Evolutionary conservation across 2,113 vertebrate species (phyloP), one percentile per base, ranked within the genome.

Genomic region (Tilapia sparmanii): DNA sequence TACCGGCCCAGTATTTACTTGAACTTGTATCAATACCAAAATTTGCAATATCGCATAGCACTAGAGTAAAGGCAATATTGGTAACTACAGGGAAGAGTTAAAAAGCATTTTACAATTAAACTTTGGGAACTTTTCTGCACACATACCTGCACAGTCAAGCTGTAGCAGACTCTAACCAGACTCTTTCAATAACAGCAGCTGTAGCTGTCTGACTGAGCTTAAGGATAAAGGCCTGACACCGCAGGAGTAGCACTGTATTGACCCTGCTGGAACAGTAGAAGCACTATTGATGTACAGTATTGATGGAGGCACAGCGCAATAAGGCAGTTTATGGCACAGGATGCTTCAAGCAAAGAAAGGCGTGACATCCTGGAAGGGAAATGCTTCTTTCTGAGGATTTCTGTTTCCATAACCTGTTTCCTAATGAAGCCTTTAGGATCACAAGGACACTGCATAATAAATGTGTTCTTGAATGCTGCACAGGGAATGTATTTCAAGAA

Each of bases 241-340:
- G 18, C 40, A 8, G 68, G 79, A 38, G 53, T 9, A 50, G 83
- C 79, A 50, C 45, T 5, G 13, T 40, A 91, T 90, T 47, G 80
- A 95, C 85, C 42, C 50, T 87, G 79, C 82, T 40, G 31, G 52
- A 86, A 71, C 61, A 91, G 57, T 19, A 54, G 57, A 81, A 84
- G 83, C 45, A 29, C 81, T 85, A 90, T 91, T 2, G 83, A 93
- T 40, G 12, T 12, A 19, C 76, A 66, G 84, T 87, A 89, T 90
- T 18, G 29, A 94, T 79, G 29, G 52, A 92, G 78, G 84, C 63
- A 1, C 82, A 81, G 88, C 82, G 8, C 50, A 59, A 52, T 16
- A 50, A 2, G 12, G 82, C 42, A 47, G 66, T 88, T 88, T 73
- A 87, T 31, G 55, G 79, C 82, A 40, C 31, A 80, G 83, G 82